Evolutionary conservation across 37 sponge, comb jelly and placozoan species (phyloP).

Genomic region (Cliona cf. orientalis): DNA sequence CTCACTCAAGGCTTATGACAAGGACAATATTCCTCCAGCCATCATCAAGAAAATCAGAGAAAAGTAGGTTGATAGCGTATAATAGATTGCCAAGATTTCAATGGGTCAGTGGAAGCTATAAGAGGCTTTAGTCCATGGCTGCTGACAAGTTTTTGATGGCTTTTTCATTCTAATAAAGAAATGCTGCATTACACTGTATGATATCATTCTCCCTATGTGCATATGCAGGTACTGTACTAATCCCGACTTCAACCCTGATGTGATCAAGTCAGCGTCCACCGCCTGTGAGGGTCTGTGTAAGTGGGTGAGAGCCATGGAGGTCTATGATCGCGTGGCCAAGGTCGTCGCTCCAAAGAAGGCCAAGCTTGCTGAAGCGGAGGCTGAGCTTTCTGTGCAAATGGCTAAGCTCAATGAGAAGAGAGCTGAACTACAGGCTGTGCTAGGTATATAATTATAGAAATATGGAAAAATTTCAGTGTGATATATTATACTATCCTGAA

Average conservation of each 20-base stretch:
- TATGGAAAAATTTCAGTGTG: too few species aligned
- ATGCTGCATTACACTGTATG: background rate
- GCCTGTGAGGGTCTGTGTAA: slow-evolving; percentile 97
- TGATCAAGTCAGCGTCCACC: slow-evolving; percentile 88
- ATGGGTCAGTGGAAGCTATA: background rate
- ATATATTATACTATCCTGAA: too few species aligned
- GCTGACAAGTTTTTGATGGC: background rate
- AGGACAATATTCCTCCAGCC: slow-evolving; percentile 93
- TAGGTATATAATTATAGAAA: too few species aligned
- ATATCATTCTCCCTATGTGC: background rate
- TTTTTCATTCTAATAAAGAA: background rate
- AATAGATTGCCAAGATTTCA: background rate
- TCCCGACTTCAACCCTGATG: slow-evolving; percentile 90
- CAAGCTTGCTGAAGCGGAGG: slow-evolving; percentile 91
- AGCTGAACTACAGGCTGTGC: slow-evolving; percentile 84
- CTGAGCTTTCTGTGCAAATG: slow-evolving; percentile 89
- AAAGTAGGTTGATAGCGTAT: slow-evolving; percentile 52
- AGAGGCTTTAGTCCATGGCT: too few species aligned
- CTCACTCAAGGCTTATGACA: slow-evolving; percentile 92
- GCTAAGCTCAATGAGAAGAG: slow-evolving; percentile 92
- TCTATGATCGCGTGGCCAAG: slow-evolving; percentile 98
- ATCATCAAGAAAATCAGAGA: slow-evolving; percentile 98
- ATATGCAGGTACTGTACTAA: slow-evolving; percentile 85
- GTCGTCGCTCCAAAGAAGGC: slow-evolving; percentile 98
- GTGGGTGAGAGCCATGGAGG: slow-evolving; percentile 99